These are phyloP conservation scores for Ephialtes manifestator DNA, from an alignment of 2,888 invertebrate genomes.

Conservation along the genomic window DNA sequence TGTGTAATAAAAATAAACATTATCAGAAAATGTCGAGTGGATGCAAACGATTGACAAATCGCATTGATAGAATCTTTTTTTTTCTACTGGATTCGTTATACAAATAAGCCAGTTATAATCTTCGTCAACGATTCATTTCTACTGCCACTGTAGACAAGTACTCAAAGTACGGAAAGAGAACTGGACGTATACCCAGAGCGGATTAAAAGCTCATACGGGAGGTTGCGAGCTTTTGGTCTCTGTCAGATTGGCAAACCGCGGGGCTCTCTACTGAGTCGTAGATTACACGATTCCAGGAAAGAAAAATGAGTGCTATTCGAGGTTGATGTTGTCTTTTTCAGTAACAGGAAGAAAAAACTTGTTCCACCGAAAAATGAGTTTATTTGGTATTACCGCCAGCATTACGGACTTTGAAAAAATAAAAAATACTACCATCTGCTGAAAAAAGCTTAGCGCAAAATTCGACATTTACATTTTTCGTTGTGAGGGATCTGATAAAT, in stretches of 20 bases:
- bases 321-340: constrained; percentile 33
- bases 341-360: background rate
- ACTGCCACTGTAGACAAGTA: background rate
- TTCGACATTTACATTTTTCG: background rate
- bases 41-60: background rate
- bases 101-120: constrained; percentile 39
- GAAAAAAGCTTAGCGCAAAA: background rate
- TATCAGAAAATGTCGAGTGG: no score
- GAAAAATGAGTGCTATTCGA: constrained; percentile 36
- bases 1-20: no score
- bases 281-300: constrained; percentile 56
- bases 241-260: constrained; percentile 49
- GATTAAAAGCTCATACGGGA: constrained; percentile 63
- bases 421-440: background rate
- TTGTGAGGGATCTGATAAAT: background rate
- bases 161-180: background rate
- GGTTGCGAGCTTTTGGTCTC: constrained; percentile 48
- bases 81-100: background rate
- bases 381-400: background rate
- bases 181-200: constrained; percentile 28
- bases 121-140: constrained; percentile 50
- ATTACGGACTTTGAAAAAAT: background rate
- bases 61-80: background rate
- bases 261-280: constrained; percentile 30
- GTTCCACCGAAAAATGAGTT: background rate